phyloP scores from a whole-genome alignment of 2,113 vertebrate genomes.

The Panthera leo region DNA sequence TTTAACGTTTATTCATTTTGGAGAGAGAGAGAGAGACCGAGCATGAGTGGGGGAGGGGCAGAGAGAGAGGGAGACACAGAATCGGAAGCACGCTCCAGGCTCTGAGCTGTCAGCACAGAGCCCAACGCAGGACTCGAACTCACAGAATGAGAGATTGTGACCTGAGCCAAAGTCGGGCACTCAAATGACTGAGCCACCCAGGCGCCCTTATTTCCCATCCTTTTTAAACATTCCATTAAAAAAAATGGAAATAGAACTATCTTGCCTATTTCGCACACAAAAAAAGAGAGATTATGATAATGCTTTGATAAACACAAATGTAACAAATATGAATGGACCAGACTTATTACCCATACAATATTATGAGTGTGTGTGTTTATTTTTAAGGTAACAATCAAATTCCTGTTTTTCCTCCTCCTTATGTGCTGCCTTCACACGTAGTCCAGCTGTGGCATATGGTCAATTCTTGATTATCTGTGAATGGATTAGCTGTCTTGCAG shows the following conservation, averaged over 20 bases:
- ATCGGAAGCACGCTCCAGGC: no score
- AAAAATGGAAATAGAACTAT: not conserved
- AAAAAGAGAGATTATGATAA: not conserved
- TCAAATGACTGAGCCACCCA: no score
- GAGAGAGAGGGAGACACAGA: no score
- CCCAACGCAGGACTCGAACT: no score
- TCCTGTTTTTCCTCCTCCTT: not conserved
- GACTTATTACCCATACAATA: not conserved
- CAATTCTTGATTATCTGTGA: conserved; percentile 67
- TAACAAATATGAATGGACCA: not conserved
- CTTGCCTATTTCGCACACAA: not conserved
- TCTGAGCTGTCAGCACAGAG: no score
- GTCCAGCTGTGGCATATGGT: conserved; percentile 57
- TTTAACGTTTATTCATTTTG: no score
- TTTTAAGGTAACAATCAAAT: not conserved
- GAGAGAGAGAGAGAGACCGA: no score
- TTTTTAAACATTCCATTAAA: not conserved
- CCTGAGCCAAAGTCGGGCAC: no score
- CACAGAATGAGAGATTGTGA: no score
- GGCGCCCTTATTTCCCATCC: not conserved
- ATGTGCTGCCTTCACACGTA: not conserved
- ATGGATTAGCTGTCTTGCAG: conserved; percentile 46
- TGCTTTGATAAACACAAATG: not conserved
- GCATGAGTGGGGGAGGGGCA: no score
- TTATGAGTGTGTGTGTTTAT: not conserved